phyloP scores from a whole-genome alignment of 2,888 invertebrate genomes.

The Silvanus unidentatus region DNA sequence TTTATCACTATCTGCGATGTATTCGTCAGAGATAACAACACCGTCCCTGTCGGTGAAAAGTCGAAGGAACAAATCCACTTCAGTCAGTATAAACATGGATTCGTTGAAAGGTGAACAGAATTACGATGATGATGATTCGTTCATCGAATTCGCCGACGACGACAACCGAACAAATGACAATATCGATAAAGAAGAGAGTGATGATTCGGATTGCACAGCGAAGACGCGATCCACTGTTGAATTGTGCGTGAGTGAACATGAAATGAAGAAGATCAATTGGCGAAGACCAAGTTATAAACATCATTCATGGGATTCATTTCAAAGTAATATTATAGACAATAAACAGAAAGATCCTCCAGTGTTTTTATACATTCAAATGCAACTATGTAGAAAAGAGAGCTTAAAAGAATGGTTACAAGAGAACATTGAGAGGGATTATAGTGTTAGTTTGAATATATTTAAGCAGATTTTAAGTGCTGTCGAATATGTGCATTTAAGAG shows the following conservation, averaged over 20 bases:
- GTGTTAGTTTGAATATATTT: conserved; percentile 65
- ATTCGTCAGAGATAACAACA: conserved; percentile 4
- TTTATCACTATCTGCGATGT: conserved; percentile 7
- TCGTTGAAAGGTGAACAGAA: background rate
- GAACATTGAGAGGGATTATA: conserved; percentile 48
- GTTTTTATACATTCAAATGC: conserved; percentile 96
- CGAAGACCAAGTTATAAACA: conserved; percentile 37
- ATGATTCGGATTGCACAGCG: conserved; percentile 3
- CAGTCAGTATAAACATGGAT: conserved; percentile 24
- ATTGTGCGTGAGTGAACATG: conserved; percentile 17
- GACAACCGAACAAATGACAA: conserved; percentile 30
- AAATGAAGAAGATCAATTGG: conserved; percentile 31
- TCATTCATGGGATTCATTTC: conserved; percentile 38
- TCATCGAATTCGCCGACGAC: conserved; percentile 1
- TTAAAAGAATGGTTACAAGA: conserved; percentile 83
- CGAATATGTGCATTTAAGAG: conserved; percentile 88
- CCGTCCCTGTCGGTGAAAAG: conserved; percentile 7
- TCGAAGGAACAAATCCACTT: conserved; percentile 22
- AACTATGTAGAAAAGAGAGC: conserved; percentile 82
- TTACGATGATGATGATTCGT: conserved; percentile 3
- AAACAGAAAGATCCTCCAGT: conserved; percentile 40
- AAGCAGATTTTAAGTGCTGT: conserved; percentile 91
- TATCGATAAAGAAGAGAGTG: conserved; percentile 21
- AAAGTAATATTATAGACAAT: conserved; percentile 18
- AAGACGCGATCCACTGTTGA: conserved; percentile 2